Evolutionary conservation across 1,140 invertebrate species (phyloP), one percentile per base, ranked within the genome.

Genomic region (Dendrolimus kikuchii): DNA sequence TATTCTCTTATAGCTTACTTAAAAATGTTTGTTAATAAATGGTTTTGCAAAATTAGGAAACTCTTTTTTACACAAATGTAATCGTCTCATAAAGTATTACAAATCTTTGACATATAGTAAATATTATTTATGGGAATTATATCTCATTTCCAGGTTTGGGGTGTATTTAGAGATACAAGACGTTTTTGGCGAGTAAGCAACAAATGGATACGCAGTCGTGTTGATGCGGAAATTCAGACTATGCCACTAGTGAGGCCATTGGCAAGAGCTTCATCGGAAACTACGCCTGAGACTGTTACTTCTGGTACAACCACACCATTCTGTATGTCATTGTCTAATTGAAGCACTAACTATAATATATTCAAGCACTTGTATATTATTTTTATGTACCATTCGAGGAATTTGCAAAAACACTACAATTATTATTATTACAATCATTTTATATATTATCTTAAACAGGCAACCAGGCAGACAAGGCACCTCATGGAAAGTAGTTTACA

Each of bases 171-270:
- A 9, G 92, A 93, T 61, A 89, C 90, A 5, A 92, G 91, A 48
- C 87, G 91, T 1, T 92, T 92, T 62, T 93, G 91, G 91, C 88
- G 91, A 9, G 90, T 92, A 2, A 89, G 91, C 59, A 90, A 73
- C 54, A 92, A 92, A 75, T 91, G 89, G 72, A 88, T 90, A 10
- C 64, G 70, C 2, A 69, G 64, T 0, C 68, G 73, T 5, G 39
- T 50, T 2, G 71, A 74, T 4, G 43, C 57, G 0, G 74, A 71
- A 37, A 46, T 62, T 10, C 65, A 64, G 9, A 59, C 66, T 1
- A 41, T 66, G 5, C 57, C 71, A 2, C 59, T 78, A 40, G 60
- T 66, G 5, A 68, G 79, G 5, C 71, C 79, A 4, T 68, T 83
- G 4, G 60, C 77, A 0, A 58, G 79, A 6, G 74, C 79, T 0